Conservation (phyloP, 2,888 invertebrate genomes). For the Ophion ventricosus region DNA sequence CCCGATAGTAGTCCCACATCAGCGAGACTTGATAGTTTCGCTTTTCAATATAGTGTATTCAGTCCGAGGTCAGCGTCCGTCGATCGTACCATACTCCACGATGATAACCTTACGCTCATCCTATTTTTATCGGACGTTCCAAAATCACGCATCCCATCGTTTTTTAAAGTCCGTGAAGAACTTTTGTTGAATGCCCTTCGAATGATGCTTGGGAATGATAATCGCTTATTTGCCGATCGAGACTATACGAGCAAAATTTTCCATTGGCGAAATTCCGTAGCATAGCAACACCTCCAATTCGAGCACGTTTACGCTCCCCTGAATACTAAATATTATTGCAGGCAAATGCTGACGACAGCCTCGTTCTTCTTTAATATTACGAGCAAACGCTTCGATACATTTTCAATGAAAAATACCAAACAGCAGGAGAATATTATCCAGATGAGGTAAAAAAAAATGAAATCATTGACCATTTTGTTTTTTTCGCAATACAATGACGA, state of each 20-base stretch:
- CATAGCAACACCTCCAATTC: slow-evolving; percentile 2
- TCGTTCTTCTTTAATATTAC: neutral
- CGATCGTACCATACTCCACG: neutral
- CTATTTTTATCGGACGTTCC: neutral
- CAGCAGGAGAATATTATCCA: neutral
- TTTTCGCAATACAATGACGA: neutral
- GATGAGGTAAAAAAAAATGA: neutral
- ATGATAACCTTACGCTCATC: slow-evolving; percentile 23
- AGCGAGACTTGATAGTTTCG: neutral
- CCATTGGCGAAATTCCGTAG: slow-evolving; percentile 15
- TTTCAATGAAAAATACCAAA: neutral
- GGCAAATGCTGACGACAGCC: neutral
- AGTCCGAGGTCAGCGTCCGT: neutral
- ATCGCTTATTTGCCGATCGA: neutral
- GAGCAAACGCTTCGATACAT: neutral
- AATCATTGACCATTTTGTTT: neutral
- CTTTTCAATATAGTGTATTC: slow-evolving; percentile 13
- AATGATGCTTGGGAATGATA: slow-evolving; percentile 7
- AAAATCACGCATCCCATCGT: neutral
- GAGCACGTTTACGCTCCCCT: slow-evolving; percentile 24
- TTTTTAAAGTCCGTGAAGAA: neutral
- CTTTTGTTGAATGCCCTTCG: neutral
- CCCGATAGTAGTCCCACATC: neutral
- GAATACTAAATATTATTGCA: neutral
- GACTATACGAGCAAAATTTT: slow-evolving; percentile 13